Conservation (phyloP, 2,113 vertebrate species). For the Elephas maximus region DNA sequence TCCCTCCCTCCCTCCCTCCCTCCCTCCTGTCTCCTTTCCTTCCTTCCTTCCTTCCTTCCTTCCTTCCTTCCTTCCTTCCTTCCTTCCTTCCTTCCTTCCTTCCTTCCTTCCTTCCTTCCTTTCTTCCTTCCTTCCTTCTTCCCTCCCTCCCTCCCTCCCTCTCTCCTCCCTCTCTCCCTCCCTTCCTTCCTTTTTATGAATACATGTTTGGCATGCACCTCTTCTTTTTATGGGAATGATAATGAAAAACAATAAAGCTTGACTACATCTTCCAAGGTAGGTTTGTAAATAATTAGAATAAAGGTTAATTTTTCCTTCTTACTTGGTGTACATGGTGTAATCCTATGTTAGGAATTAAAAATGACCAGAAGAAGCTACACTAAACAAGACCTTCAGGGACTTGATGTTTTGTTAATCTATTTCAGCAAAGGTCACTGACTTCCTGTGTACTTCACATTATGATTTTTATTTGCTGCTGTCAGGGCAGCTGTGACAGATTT, state of each 20-base stretch:
- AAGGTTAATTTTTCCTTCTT: not conserved
- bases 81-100: too few relatives aligned
- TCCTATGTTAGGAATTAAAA: not conserved
- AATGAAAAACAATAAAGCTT: not conserved
- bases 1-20: not conserved
- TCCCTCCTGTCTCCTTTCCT: not conserved
- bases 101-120: not conserved
- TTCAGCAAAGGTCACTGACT: not conserved
- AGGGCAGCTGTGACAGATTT: not conserved
- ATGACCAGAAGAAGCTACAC: not conserved
- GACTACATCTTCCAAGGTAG: not conserved
- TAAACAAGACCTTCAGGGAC: not conserved
- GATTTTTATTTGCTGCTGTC: not conserved
- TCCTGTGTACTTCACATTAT: not conserved
- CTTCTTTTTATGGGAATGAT: not conserved
- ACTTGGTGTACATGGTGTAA: not conserved
- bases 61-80: too few relatives aligned
- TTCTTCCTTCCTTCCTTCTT: not conserved
- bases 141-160: rapidly evolving
- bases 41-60: not conserved
- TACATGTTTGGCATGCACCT: not conserved
- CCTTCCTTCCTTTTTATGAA: not conserved
- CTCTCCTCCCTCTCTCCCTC: too few relatives aligned
- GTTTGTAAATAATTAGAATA: conserved; percentile 4
- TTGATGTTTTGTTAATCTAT: not conserved